Conservation (phyloP, 2,113 vertebrate genomes). For the Dissostichus mawsoni region DNA sequence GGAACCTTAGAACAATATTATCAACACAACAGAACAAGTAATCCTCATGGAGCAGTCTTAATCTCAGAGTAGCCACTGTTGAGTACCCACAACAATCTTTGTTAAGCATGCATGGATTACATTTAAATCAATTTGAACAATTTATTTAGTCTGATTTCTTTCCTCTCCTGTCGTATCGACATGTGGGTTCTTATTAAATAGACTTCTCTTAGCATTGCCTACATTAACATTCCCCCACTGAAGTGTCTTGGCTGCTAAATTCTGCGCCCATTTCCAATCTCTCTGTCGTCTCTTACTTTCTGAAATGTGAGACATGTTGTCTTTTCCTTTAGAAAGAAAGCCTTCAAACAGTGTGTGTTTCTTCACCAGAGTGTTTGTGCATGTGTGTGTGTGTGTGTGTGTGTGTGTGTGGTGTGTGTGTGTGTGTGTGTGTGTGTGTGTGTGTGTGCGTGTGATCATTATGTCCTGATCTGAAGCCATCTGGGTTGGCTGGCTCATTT, state of each 20-base stretch:
- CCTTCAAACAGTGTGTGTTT: slow-evolving; percentile 14
- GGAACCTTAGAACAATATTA: slow-evolving; percentile 23
- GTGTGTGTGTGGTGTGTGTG: slow-evolving; percentile 32
- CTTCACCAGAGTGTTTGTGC: slow-evolving; percentile 4
- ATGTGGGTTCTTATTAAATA: neutral
- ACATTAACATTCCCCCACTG: neutral
- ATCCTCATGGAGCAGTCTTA: slow-evolving; percentile 30
- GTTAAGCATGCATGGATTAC: slow-evolving; percentile 20
- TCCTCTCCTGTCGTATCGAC: neutral
- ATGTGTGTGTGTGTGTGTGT: slow-evolving; percentile 25
- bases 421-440: neutral
- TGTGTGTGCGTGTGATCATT: slow-evolving; percentile 56
- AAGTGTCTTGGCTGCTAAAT: neutral
- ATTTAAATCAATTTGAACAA: neutral
- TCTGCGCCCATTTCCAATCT: slow-evolving; percentile 14
- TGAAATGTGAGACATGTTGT: slow-evolving; percentile 12
- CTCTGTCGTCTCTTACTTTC: slow-evolving; percentile 20
- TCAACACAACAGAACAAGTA: neutral
- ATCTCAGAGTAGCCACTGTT: slow-evolving; percentile 27
- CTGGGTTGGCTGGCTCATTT: slow-evolving; percentile 71
- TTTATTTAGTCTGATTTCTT: neutral
- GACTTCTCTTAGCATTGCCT: neutral
- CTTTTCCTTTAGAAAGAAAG: slow-evolving; percentile 22
- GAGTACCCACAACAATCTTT: slow-evolving; percentile 1
- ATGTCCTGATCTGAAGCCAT: slow-evolving; percentile 73